Conservation (phyloP, 2,797 vertebrate genomes). For the Tolypeutes matacus region DNA sequence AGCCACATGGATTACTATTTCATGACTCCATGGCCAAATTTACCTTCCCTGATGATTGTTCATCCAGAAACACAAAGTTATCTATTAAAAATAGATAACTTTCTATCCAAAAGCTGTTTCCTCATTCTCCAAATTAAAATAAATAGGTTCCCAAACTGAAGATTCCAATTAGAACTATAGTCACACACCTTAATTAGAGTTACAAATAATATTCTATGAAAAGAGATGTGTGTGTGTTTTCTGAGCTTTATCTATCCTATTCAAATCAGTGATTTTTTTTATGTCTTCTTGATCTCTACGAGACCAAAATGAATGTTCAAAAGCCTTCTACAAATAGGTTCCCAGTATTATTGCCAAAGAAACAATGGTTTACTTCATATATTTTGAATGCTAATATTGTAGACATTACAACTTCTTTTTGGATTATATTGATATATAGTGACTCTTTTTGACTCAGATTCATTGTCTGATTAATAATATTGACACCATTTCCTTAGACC, state of each 20-base stretch:
- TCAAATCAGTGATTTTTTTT: neutral
- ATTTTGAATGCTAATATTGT: neutral
- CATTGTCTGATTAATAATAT: neutral
- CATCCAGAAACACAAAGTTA: neutral
- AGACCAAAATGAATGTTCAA: neutral
- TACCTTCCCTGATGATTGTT: neutral
- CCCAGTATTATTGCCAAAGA: neutral
- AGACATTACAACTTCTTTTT: conserved; percentile 10
- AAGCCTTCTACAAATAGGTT: neutral
- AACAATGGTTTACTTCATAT: neutral
- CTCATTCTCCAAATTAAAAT: conserved; percentile 42
- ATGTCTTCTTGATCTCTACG: neutral
- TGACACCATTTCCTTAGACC: neutral
- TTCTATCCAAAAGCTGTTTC: neutral
- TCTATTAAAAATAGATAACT: neutral
- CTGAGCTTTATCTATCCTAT: neutral
- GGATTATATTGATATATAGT: neutral
- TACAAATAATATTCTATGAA: neutral
- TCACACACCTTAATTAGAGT: neutral
- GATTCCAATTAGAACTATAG: conserved; percentile 2
- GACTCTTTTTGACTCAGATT: neutral
- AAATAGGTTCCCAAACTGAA: conserved; percentile 27
- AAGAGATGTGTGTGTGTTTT: neutral
- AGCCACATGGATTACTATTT: neutral
- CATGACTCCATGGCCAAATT: neutral